Evolutionary conservation across 2,113 vertebrate genomes (phyloP), one percentile per base, ranked within the genome.

Genomic region (Melanerpes formicivorus): DNA sequence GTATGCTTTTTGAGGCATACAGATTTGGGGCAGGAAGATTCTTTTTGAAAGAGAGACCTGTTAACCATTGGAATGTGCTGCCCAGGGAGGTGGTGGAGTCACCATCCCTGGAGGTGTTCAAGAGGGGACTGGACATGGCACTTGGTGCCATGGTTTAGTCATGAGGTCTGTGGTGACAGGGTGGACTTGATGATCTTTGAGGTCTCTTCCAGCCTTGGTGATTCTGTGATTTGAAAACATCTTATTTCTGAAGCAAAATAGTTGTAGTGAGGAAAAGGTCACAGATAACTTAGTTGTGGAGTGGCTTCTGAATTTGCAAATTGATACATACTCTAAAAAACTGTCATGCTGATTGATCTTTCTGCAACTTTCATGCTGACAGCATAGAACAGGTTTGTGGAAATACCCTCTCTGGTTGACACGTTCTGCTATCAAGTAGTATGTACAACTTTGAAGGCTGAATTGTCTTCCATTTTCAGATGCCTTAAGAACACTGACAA

Each of bases 401-500:
- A 87, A 94, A 79, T 87, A 30, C 34, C 79, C 74, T 73, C 48
- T 81, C 71, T 73, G 23, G 10, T 30, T 1, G 4, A 78, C 16
- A 34, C 6, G 69, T 83, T 56, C 72, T 69, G n/a, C 59, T 93
- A 55, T 42, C 26, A 52, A 62, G 25, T 16, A 42, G 10, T 52
- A 52, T 62, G 84, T 78, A 42, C 40, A 76, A 30, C 14, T 79
- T 65, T 67, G 66, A 88, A 90, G n/a, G 30, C 78, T 90, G 29
- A 82, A 66, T 87, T 88, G 81, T 84, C 26, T 91, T 89, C 34
- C n/a, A 18, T 80, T 93, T 80, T 76, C 80, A 42, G 13, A 14
- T 89, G 21, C 56, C 17, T 52, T 60, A 46, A 82, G 56, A 83
- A 64, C 30, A 37, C 14, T 66, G 63, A 50, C 9, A 73, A 78